Evolutionary conservation across 2,797 vertebrate genomes (phyloP), one percentile per base, ranked within the genome.

Genomic region (Chanos chanos): DNA sequence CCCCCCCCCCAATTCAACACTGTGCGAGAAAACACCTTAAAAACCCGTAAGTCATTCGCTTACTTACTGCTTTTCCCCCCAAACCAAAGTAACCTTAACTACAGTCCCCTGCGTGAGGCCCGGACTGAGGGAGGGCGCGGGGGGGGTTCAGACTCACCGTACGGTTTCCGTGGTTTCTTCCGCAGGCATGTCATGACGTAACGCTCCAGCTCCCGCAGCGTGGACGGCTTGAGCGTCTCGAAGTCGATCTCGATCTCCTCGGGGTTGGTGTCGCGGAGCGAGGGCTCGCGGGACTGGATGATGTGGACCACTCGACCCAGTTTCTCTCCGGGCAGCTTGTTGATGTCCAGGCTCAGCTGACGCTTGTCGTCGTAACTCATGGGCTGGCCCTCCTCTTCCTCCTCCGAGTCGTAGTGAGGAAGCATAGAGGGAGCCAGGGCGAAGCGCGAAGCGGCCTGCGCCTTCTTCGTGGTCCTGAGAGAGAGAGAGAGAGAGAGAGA

Each of bases 161-260:
- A 94, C 7, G 92, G 93, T 55, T 94, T 96, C 4, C 94, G 87
- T 0, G 94, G 94, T 40, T 95, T 97, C 84, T 96, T 97, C 34
- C 93, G 88, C 49, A 97, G 80, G 57, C 94, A 97, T 7, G 92
- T 94, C 71, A 95, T 90, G 41, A 96, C 94, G 0, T 97, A 97
- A 19, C 93, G 89, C 70, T 97, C 94, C 64, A 97, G 89, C 74
- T 97, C 95, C 1, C 94, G 87, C 48, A 97, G 86, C 0, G 95
- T 97, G 0, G 95, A 97, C 0, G 94, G 94, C 45, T 97, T 97
- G 44, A 97, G 90, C 0, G 92, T 97, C 59, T 97, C 94, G 1
- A 97, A 97, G 76, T 97, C 94, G 0, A 97, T 97, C 77, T 97
- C 95, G 0, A 96, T 97, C 81, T 97, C 95, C 72, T 97, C 95